Base-by-base conservation (phyloP, 2,797 vertebrate genomes). In the Hyperoplus immaculatus region DNA sequence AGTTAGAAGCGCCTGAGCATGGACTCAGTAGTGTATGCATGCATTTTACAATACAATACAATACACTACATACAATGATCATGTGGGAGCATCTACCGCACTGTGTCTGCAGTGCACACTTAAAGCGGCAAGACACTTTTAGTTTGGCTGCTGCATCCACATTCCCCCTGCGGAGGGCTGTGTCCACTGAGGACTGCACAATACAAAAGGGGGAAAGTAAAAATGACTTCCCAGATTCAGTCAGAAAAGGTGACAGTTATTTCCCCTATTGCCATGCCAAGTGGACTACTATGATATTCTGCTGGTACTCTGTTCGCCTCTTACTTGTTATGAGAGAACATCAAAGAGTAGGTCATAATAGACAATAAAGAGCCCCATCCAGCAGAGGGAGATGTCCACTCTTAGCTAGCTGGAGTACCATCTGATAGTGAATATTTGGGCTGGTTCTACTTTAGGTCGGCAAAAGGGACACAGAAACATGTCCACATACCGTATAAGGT, bases 371-470 rank as follows among this genome's bases (percentile, higher is more conserved):
- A 83, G 64, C 58, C 83, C 80, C 73, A 41, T 77, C 87, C 89
- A 92, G 89, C 85, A 93, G 89, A 90, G 91, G 88, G 86, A 78
- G 79, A 70, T 81, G 61, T 84, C 29, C 18, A 62, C 83, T 87
- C 47, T 87, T 36, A 74, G 16, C 67, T 49, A 57, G 36, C 49
- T 67, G 5, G 29, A 70, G 38, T 18, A 36, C 58, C 38, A 46
- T 56, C 16, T 69, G 58, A 69, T 56, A 62, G 15, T 67, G 18
- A 69, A 55, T 10, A 55, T 29, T 3, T 55, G 66, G 18, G 68
- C 29, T 65, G 42, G 41, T 66, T 84, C 45, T 53, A 66, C 55
- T 60, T 29, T 5, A 36, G 47, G 39, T 57, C 49, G 55, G 16
- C 61, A 58, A 47, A 70, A 55, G 21, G 16, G 55, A 65, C 8